Conservation (phyloP, 2,888 invertebrate species). For the Nemurella pictetii region DNA sequence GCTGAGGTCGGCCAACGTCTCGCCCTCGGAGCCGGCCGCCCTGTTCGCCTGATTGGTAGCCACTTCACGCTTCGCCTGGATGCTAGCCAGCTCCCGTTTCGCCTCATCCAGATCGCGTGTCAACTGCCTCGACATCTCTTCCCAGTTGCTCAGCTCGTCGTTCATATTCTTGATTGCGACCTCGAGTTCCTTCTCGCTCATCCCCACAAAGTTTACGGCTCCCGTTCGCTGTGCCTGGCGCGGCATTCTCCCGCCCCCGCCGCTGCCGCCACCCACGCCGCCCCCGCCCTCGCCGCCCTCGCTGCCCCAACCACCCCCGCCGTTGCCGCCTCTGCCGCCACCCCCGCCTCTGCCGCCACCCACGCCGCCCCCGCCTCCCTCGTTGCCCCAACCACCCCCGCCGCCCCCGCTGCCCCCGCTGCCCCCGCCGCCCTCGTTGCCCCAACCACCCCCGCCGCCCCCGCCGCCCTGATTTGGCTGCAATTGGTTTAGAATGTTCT, state of each 20-base stretch:
- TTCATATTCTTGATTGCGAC: background rate
- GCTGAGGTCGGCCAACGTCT: too few relatives aligned
- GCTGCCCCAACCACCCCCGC: too few relatives aligned
- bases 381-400: background rate
- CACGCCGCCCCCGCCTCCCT: background rate
- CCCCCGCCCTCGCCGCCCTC: background rate
- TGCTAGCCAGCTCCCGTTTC: background rate
- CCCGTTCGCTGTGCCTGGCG: background rate
- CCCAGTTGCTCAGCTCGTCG: background rate
- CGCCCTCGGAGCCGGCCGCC: too few relatives aligned
- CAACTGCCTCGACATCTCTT: background rate
- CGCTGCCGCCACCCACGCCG: too few relatives aligned
- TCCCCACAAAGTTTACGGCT: background rate
- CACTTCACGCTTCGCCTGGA: too few relatives aligned
- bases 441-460: background rate
- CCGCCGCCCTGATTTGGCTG: background rate
- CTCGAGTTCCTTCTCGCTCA: background rate
- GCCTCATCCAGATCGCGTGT: background rate
- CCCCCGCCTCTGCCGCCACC: background rate
- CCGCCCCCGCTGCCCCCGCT: background rate
- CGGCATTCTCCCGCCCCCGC: too few relatives aligned
- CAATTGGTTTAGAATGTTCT: background rate
- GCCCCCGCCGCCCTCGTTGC: too few relatives aligned
- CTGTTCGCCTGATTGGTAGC: too few relatives aligned
- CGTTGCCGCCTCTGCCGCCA: background rate